Base-by-base conservation (phyloP, 2,888 invertebrate genomes). In the Cantharis lateralis region DNA sequence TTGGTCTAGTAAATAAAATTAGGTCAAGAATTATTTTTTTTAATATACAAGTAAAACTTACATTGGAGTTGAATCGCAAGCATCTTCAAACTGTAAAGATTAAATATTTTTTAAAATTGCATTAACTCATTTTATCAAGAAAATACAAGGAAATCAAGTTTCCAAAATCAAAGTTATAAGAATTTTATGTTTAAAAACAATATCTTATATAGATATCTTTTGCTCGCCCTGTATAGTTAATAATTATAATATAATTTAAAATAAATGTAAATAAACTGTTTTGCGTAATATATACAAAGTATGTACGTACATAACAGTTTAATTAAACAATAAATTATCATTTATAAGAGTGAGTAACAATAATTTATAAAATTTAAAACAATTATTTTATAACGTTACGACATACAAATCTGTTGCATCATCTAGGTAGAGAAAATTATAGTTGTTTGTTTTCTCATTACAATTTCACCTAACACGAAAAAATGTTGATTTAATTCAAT, bases 11-110 rank as follows among this genome's bases (percentile, higher is more conserved):
- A 15, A 83, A 84, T 75, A 73, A 75, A 68, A 74, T 73, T 69
- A 70, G 11, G 15, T 70, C 13, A 15, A 64, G 15, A 26, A 5
- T 15, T 0, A 15, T n/a, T 74, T 10, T n/a, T 15, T 48, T 74
- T 68, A 64, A 62, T 68, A 15, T 10, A 32, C 11, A 20, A 26
- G 7, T 28, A 26, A 71, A 81, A 88, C 89, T 88, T 85, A 90
- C 90, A 86, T 83, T 10, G 88, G 85, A 68, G 88, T 83, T 62
- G 85, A 85, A 81, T 89, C 89, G 76, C 87, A 87, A 18, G 91
- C 91, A 87, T 91, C 91, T 86, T 90, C 89, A 78, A 91, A 91
- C 90, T 91, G 84, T 79, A 89, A 88, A 63, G 82, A 75, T 81
- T 76, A 71, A 11, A 24, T 26, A n/a, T 5, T 10, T 24, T 24